Base-by-base conservation (phyloP, 2,888 invertebrate species). In the Caenorhabditis auriculariae region DNA sequence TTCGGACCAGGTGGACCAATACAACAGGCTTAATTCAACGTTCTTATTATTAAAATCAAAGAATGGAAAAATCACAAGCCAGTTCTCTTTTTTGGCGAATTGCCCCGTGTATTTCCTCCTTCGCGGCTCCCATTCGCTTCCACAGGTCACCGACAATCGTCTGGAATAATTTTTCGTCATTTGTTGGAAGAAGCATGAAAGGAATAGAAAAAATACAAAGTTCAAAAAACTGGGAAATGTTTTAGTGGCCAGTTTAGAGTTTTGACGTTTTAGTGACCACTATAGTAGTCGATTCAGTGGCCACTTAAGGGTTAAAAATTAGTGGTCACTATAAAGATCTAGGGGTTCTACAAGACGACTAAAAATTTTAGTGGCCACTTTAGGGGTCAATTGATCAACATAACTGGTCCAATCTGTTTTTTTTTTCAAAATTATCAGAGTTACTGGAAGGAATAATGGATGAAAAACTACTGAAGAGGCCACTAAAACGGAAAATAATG, bases 1-100 rank as follows among this genome's bases (percentile, higher is more conserved):
- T 61, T 60, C 27, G 61, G 56, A 7, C 69, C 69, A 1, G 66
- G 59, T 9, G 66, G 61, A 19, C 69, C 69, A 7, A 69, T 35
- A 35, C 69, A 69, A 37, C 69, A 69, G 1, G 58, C 62, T 64
- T 50, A 53, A 56, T 24, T 4, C 21, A 21, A 23, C 21, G 4
- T 12, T 4, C 41, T 17, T 41, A 23, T 3, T 28, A 17, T 21
- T 6, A 6, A 27, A 28, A 4, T 19, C 12, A 27, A 5, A 17
- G n/a, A 45, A 7, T 5, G 28, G 17, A 9, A 28, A 15, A 9
- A n/a, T 51, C 12, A 43, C 28, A 21, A 27, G 54, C 48, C 37
- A 62, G 24, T 41, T 58, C 55, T 55, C 62, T 37, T 50, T 62
- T 58, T 32, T 58, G 43, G 12, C 59, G 35, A 2, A 52, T 42